Evolutionary conservation across 2,888 invertebrate genomes (phyloP), one percentile per base, ranked within the genome.

Genomic region (Megalurothrips usitatus): DNA sequence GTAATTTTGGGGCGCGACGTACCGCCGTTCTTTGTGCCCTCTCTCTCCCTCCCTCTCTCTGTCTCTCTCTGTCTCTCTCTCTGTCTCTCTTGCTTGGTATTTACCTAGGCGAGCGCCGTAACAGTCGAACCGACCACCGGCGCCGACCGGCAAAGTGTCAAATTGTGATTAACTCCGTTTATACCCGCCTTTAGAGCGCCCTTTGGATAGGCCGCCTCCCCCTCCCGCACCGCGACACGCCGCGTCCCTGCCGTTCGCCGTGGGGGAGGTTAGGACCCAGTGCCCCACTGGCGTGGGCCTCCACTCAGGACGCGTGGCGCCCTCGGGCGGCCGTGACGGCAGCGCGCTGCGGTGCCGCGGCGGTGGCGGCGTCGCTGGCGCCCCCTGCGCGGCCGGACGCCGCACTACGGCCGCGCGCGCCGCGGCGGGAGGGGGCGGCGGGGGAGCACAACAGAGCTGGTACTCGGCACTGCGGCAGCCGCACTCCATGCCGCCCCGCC

Each of bases 261-360:
- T 75, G 68, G 68, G 68, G 68, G 68, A 75, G 68, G 68, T 26
- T 75, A 23, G 68, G 68, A 75, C 68, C 68, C 68, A 75, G 11
- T 75, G 68, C 26, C 68, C 68, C 68, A 75, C 68, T 75, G 68
- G 68, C 68, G 9, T 19, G 19, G 9, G 68, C 68, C 23, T 1
- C 68, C 68, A 9, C 63, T 17, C 68, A 26, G 68, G 26, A 23
- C 26, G 9, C 23, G 68, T 26, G 68, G 68, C 23, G 23, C 68
- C 23, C 68, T 23, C 68, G 23, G 68, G 12, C 26, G 12, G 23
- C 9, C 23, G 68, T 26, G 9, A 26, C 68, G 68, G 26, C 23
- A 11, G 68, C 23, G 9, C 58, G 19, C 14, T 17, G 58, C 34
- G 6, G 58, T 17, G 6, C 58, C 58, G 6, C 17, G 58, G 19